Conservation (phyloP, 2,797 vertebrate genomes). For the Sus cebifrons region DNA sequence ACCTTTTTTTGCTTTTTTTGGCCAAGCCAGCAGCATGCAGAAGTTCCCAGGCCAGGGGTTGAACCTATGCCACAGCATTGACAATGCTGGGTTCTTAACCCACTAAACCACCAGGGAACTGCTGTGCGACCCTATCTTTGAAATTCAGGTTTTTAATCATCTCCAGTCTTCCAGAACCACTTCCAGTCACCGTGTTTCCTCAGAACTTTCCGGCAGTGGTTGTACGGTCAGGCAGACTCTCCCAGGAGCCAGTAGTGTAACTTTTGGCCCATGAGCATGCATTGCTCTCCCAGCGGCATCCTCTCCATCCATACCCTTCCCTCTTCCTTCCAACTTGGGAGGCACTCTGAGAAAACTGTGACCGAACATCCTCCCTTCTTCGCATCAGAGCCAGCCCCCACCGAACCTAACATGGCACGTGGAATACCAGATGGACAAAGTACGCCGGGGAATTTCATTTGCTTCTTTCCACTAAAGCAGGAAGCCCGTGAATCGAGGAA, state of each 20-base stretch:
- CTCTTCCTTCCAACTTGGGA: not conserved
- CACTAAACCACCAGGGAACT: no score
- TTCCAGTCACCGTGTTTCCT: not conserved
- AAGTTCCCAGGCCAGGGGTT: no score
- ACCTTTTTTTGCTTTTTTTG: no score
- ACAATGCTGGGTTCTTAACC: no score
- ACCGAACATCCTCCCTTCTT: not conserved
- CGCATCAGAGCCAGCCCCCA: no score
- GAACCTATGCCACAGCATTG: no score
- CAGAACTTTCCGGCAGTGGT: no score
- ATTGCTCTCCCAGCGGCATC: not conserved
- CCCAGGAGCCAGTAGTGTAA: accelerated
- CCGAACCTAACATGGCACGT: not conserved
- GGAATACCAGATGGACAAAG: not conserved
- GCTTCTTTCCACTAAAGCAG: not conserved
- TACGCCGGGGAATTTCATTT: not conserved
- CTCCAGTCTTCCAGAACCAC: not conserved
- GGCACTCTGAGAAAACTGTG: not conserved
- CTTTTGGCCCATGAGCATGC: not conserved
- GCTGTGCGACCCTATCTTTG: not conserved
- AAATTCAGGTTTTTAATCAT: not conserved
- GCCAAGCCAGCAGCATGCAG: no score
- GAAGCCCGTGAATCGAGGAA: not conserved
- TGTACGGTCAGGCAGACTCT: not conserved
- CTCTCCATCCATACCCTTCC: not conserved